phyloP scores from a whole-genome alignment of 2,888 invertebrate species.

The Tenthredo scrophulariae region DNA sequence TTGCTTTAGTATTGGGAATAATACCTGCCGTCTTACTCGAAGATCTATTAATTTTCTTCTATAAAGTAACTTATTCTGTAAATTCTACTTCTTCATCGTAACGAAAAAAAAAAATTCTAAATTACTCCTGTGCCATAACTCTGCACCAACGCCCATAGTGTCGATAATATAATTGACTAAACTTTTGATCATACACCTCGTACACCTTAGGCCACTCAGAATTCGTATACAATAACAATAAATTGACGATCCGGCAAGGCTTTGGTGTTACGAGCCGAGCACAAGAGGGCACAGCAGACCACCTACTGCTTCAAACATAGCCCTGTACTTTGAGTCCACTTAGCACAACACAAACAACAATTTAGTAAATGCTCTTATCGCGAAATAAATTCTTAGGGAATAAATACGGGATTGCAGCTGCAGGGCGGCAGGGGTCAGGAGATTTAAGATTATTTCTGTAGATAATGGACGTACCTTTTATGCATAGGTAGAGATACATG shows the following conservation, averaged over 20 bases:
- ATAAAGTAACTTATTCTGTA: conserved; percentile 67
- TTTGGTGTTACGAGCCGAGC: conserved; percentile 43
- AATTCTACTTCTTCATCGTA: background rate
- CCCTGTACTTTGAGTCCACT: conserved; percentile 76
- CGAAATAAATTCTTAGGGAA: conserved; percentile 63
- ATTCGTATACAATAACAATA: conserved; percentile 62
- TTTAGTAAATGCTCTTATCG: conserved; percentile 64
- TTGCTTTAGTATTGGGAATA: conserved; percentile 33
- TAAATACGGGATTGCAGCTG: conserved; percentile 45
- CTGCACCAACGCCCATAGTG: conserved; percentile 2
- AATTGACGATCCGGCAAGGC: conserved; percentile 60
- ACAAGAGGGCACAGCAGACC: conserved; percentile 63
- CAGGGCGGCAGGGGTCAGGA: background rate
- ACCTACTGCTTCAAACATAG: conserved; percentile 72
- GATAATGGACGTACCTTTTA: background rate
- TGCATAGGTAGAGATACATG: background rate
- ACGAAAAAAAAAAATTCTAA: conserved; percentile 36
- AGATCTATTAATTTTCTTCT: conserved; percentile 68
- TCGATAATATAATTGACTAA: conserved; percentile 52
- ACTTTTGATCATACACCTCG: conserved; percentile 18
- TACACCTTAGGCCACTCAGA: conserved; percentile 43
- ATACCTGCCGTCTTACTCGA: conserved; percentile 56
- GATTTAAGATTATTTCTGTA: conserved; percentile 7
- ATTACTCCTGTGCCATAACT: background rate
- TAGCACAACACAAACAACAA: conserved; percentile 71